Evolutionary conservation across 2,113 vertebrate species (phyloP), one percentile per base, ranked within the genome.

Genomic region (Pterocles burchelli): DNA sequence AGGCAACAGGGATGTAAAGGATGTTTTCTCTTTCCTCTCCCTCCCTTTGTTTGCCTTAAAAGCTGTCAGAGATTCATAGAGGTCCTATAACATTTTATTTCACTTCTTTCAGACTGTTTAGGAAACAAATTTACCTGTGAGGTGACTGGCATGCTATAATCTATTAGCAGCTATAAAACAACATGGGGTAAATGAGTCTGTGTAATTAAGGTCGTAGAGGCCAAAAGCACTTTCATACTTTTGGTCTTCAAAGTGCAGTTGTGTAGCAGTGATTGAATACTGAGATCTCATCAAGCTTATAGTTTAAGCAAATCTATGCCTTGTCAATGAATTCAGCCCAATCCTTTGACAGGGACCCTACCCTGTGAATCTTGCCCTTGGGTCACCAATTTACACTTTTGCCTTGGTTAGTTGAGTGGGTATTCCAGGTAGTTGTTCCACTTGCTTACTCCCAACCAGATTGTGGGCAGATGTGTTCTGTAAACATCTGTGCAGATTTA

Each of bases 1-100:
- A 80, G 85, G 77, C 49, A 96, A 94, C 73, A 88, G n/a, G 82
- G 36, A 91, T 74, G 36, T 38, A 90, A 88, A 81, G 34, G 45
- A 84, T 81, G 43, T 80, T 95, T 88, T 92, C 17, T 51, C 20
- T 74, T 74, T 28, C 49, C 67, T 74, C 36, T 79, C 13, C 41
- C 34, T 61, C 24, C 4, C 59, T 67, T 90, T 77, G 41, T 80
- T 72, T 87, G 71, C 41, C 43, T 89, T 94, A 79, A 90, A 85
- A 85, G 11, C 55, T 95, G 79, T 70, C 52, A 84, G 46, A 73
- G 13, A 65, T 88, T 73, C 83, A 41, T 54, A 81, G 57, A 70
- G 4, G 33, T 81, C 11, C 34, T 81, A 21, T 73, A 81, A 96
- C 80, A 85, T 90, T 85, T 95, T 84, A 65, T 76, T 96, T 91